A percentile compares a stretch with the other conserved stretches of the same genome.
Conservation (phyloP, 2,113 vertebrate genomes). For the Callorhinus ursinus region DNA sequence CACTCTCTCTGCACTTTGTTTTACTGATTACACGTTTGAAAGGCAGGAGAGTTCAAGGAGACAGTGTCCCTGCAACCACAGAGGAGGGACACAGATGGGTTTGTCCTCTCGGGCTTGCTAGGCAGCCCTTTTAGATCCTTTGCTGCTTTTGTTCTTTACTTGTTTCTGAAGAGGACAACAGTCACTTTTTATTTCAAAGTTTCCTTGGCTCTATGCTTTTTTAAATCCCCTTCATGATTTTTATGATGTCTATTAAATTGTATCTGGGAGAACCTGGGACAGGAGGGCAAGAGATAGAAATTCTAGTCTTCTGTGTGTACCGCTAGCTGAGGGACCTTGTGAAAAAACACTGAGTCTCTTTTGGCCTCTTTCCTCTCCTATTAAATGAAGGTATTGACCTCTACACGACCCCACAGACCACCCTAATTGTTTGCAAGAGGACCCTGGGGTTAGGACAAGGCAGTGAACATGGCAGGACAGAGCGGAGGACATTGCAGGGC, state of each 20-base stretch:
- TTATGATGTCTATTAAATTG: not conserved
- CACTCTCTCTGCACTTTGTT: not conserved
- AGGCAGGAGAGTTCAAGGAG: not conserved
- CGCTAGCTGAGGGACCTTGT: not conserved
- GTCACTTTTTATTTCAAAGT: not conserved
- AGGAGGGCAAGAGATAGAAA: not conserved
- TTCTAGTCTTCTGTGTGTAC: not conserved
- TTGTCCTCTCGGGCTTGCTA: not conserved
- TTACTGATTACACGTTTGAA: not conserved
- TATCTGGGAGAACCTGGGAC: not conserved
- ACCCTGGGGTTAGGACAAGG: not conserved
- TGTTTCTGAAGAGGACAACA: not conserved
- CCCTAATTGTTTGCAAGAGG: not conserved
- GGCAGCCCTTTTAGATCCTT: not conserved
- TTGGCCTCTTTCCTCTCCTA: not conserved
- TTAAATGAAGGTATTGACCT: not conserved
- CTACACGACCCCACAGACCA: not conserved
- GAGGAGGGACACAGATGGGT: not conserved
- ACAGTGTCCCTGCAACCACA: rapidly evolving
- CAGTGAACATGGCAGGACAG: rapidly evolving
- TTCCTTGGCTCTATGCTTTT: not conserved
- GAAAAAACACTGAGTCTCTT: not conserved
- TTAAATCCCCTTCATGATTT: not conserved
- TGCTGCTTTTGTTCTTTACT: not conserved
- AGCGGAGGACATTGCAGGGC: not conserved